phyloP scores from a whole-genome alignment of 2,888 invertebrate genomes.

The Notodonta ziczac region DNA sequence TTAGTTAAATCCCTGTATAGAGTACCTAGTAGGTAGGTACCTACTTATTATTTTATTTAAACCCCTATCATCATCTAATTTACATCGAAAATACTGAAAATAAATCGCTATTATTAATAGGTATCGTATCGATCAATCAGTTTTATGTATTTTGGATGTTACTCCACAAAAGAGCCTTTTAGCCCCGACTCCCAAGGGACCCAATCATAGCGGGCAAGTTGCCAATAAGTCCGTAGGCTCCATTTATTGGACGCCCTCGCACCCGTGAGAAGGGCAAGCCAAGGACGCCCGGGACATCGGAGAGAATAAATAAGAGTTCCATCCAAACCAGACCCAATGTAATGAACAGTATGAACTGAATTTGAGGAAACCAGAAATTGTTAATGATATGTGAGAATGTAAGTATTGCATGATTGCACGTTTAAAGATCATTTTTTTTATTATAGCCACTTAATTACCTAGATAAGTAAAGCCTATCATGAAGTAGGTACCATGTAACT shows the following conservation, averaged over 20 bases:
- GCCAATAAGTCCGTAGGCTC: constrained; percentile 52
- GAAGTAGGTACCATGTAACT: too few relatives aligned
- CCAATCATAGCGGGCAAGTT: constrained; percentile 49
- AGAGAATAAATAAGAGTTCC: constrained; percentile 8
- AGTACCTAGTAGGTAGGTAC: too few relatives aligned
- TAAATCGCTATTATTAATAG: too few relatives aligned
- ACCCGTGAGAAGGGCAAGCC: constrained; percentile 36
- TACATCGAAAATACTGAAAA: background rate
- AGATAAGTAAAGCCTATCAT: too few relatives aligned
- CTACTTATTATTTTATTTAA: too few relatives aligned
- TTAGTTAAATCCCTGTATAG: too few relatives aligned
- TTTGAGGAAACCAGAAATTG: too few relatives aligned
- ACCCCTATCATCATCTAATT: background rate
- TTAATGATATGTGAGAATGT: too few relatives aligned
- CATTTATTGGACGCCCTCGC: constrained; percentile 42
- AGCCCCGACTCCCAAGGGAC: constrained; percentile 35
- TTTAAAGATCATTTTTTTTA: too few relatives aligned
- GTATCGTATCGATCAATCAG: background rate
- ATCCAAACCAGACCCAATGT: background rate
- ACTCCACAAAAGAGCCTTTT: constrained; percentile 29
- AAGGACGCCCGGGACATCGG: constrained; percentile 30
- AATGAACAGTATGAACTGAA: background rate
- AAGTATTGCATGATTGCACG: too few relatives aligned
- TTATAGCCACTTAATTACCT: too few relatives aligned
- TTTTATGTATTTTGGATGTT: constrained; percentile 7